Percentiles rank a stretch among this genome's conserved stretches.
These are phyloP conservation scores for Celastrina argiolus DNA, from an alignment of 2,888 invertebrate genomes.

Conservation along the genomic window DNA sequence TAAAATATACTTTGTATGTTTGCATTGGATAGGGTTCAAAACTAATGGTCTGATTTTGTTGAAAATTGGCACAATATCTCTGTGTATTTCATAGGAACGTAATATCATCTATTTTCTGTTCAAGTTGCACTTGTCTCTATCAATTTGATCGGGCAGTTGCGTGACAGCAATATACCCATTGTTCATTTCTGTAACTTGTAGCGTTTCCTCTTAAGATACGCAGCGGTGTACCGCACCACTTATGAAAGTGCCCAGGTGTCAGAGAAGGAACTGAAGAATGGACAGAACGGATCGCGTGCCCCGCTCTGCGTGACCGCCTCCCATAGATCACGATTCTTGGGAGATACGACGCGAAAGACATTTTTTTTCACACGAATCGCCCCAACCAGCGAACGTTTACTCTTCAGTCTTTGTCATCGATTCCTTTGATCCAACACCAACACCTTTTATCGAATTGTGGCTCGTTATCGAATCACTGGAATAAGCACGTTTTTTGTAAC, in stretches of 20 bases:
- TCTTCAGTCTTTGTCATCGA: slow-evolving; percentile 26
- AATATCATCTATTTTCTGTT: too few species aligned
- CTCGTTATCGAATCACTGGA: slow-evolving; percentile 16
- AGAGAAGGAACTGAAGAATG: slow-evolving; percentile 49
- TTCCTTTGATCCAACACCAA: slow-evolving; percentile 17
- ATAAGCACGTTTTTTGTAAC: slow-evolving; percentile 12
- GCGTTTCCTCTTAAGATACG: not conserved
- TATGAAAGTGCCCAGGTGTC: slow-evolving; percentile 43
- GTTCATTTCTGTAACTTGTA: not conserved
- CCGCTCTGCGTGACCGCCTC: slow-evolving; percentile 55
- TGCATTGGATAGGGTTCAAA: too few species aligned
- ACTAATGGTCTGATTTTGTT: too few species aligned
- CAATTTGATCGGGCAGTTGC: too few species aligned
- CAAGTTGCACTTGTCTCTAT: too few species aligned
- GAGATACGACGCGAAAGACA: slow-evolving; percentile 63
- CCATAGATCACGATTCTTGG: slow-evolving; percentile 64
- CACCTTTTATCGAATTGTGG: slow-evolving; percentile 17
- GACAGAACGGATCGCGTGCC: slow-evolving; percentile 51
- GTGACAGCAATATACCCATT: too few species aligned
- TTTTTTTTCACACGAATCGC: slow-evolving; percentile 55
- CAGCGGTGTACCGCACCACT: not conserved
- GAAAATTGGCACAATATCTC: too few species aligned
- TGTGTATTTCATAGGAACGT: too few species aligned
- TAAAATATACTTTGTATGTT: too few species aligned
- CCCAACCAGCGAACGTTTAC: slow-evolving; percentile 31